Conservation (phyloP, 1,140 invertebrate genomes). For the Aleiodes sp. region DNA sequence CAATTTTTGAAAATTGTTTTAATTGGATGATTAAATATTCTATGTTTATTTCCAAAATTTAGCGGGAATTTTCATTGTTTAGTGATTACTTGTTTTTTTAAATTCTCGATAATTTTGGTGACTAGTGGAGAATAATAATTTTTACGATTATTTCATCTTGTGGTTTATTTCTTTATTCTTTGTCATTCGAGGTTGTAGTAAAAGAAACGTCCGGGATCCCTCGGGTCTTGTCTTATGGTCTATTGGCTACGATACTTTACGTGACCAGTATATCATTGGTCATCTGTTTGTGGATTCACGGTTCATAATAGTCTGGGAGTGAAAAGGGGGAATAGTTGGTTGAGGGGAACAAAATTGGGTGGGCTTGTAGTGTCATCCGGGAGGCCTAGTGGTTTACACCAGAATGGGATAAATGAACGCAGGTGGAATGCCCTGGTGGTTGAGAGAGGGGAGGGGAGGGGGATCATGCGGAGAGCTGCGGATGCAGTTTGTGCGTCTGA, state of each 20-base stretch:
- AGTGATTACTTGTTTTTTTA: no score
- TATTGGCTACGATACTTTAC: not conserved
- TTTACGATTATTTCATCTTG: not conserved
- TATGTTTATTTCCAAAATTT: no score
- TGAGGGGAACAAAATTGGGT: no score
- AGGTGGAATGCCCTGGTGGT: conserved; percentile 12
- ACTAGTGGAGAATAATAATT: no score
- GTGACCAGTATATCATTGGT: not conserved
- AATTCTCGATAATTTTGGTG: no score
- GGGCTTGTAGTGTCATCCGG: not conserved
- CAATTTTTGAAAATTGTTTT: not conserved
- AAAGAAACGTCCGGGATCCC: not conserved
- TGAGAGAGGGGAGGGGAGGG: conserved; percentile 8
- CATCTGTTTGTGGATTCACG: not conserved
- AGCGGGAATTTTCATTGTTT: no score
- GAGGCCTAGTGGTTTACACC: not conserved
- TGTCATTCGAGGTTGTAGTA: not conserved
- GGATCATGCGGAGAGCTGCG: conserved; percentile 24
- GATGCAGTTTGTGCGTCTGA: conserved; percentile 34
- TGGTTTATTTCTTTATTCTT: not conserved
- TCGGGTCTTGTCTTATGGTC: not conserved
- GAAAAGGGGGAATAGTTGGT: not conserved
- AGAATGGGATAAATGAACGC: conserved; percentile 17
- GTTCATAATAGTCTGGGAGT: conserved; percentile 2
- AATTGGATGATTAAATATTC: no score